A percentile compares a stretch with the other conserved stretches of the same genome.
These are phyloP conservation scores for Parambassis ranga DNA, from an alignment of 2,797 vertebrate genomes.

Conservation along the genomic window DNA sequence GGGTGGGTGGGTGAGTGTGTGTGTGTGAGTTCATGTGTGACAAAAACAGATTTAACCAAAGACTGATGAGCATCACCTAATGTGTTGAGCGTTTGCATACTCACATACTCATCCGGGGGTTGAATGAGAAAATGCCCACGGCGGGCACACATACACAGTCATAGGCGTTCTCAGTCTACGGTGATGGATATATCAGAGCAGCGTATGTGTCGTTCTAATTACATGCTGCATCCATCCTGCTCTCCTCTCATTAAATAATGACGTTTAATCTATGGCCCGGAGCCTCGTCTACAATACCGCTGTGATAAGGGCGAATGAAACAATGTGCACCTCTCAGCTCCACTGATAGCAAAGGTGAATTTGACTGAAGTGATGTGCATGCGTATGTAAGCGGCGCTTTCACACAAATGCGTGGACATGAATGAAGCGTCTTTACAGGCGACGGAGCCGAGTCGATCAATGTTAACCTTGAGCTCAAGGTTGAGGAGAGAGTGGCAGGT, in stretches of 20 bases:
- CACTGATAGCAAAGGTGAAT: slow-evolving; percentile 48
- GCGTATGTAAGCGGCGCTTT: not conserved
- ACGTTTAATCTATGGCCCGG: slow-evolving; percentile 63
- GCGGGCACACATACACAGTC: not conserved
- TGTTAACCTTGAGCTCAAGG: slow-evolving; percentile 48
- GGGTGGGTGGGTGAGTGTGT: not conserved
- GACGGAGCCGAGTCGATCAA: slow-evolving; percentile 10
- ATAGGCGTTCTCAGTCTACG: not conserved
- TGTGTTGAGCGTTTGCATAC: slow-evolving; percentile 53
- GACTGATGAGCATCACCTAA: slow-evolving; percentile 54
- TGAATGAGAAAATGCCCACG: slow-evolving; percentile 24
- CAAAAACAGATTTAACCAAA: slow-evolving; percentile 43
- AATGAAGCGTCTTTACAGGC: slow-evolving; percentile 1
- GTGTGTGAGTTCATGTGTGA: slow-evolving; percentile 2
- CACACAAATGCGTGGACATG: not conserved
- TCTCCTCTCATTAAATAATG: slow-evolving; percentile 72
- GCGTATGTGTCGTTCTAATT: slow-evolving; percentile 65
- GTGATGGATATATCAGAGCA: slow-evolving; percentile 67
- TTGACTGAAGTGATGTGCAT: slow-evolving; percentile 29
- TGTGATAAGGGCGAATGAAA: slow-evolving; percentile 65
- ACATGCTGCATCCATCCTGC: slow-evolving; percentile 66
- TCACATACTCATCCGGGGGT: slow-evolving; percentile 33
- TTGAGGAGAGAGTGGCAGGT: slow-evolving; percentile 13
- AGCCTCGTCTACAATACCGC: slow-evolving; percentile 50
- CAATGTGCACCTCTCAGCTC: slow-evolving; percentile 47